Base-by-base conservation (phyloP, 2,797 vertebrate species). In the Bovichtus variegatus region DNA sequence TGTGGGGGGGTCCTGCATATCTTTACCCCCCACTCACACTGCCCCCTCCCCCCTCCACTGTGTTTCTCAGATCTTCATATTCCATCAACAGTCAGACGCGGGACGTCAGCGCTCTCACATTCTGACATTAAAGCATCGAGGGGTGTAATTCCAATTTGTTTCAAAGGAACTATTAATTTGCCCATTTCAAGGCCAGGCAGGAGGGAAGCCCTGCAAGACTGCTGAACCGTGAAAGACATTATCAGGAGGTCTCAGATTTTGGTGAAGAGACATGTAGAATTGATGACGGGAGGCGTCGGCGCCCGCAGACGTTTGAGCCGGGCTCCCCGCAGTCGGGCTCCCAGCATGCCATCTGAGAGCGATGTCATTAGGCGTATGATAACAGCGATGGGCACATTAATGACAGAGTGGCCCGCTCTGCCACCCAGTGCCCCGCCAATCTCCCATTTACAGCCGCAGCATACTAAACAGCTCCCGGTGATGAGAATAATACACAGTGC, bases 81-180 rank as follows among this genome's bases (percentile, higher is more conserved):
- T 84, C 82, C 76, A 86, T 83, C 78, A 85, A 75, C 84, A 89
- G 70, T 70, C 81, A 78, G 79, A 87, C 74, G 75, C 59, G 40
- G 68, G 91, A 92, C 86, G 89, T 94, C 95, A 88, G 66, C 84
- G 85, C 92, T 83, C 92, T 85, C 71, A 87, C 87, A 84, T 94
- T 91, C 89, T 94, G 94, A 95, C 96, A 95, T 92, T 92, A 93
- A 93, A 81, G 87, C 91, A 94, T 91, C 87, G 92, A 94, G 93
- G 93, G 93, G 93, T 93, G 94, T 95, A 95, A 96, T 96, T 96
- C 94, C 94, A 95, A 96, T 97, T 97, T 96, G 96, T 97, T 96
- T 97, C 95, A 96, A 95, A 95, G 95, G 94, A 96, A 96, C 94
- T 94, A 96, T 98, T 97, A 96, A 98, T 97, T 97, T 97, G 91